Percentiles rank a stretch among this genome's conserved stretches.
phyloP scores from a whole-genome alignment of 2,888 invertebrate species.

The Sphecodes monilicornis region DNA sequence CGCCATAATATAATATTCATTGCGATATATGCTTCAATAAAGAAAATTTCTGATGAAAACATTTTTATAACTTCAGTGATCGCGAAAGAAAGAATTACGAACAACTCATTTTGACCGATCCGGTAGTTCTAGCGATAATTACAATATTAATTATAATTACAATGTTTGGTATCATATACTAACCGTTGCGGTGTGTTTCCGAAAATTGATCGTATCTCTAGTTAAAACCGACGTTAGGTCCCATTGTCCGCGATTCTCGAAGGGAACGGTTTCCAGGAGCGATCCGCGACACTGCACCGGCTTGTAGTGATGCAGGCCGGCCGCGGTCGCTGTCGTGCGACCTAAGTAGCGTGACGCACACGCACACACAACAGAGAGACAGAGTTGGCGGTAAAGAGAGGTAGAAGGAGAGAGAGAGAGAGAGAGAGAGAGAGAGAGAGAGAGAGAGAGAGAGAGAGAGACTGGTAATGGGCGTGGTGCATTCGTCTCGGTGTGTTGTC shows the following conservation, averaged over 20 bases:
- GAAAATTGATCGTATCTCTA: background rate
- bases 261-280: background rate
- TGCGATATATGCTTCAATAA: too few species aligned
- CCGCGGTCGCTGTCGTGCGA: background rate
- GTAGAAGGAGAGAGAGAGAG: too few species aligned
- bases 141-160: too few species aligned
- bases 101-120: too few species aligned
- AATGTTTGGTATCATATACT: too few species aligned
- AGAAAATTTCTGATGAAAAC: too few species aligned
- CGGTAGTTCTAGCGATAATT: too few species aligned
- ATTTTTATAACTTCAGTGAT: too few species aligned
- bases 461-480: conserved; percentile 70
- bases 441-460: conserved; percentile 11
- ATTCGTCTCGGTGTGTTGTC: conserved; percentile 71
- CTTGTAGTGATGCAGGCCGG: background rate
- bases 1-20: too few species aligned
- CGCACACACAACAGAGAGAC: background rate
- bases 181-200: background rate
- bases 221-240: background rate
- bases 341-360: conserved; percentile 62
- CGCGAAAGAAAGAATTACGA: too few species aligned
- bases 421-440: background rate
- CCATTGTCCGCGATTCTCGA: background rate
- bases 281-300: background rate
- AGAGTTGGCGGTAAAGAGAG: too few species aligned